Percentiles rank a stretch among this genome's conserved stretches.
Conservation (phyloP, 2,797 vertebrate species). For the Coregonus sp. region DNA sequence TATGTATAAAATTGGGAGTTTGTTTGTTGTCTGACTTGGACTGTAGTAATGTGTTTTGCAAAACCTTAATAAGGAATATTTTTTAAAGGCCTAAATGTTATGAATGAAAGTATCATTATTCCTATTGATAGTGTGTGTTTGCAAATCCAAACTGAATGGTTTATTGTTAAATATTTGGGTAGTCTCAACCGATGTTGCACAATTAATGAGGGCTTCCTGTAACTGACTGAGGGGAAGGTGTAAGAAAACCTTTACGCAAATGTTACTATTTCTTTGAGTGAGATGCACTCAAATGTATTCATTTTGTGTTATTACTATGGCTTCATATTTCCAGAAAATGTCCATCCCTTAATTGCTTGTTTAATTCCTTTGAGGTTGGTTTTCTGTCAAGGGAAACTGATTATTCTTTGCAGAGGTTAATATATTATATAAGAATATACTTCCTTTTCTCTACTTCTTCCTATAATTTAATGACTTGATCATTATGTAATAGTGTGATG, state of each 20-base stretch:
- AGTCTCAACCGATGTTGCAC: constrained; percentile 57
- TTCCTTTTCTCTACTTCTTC: constrained; percentile 45
- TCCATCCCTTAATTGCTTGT: constrained; percentile 42
- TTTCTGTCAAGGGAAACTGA: constrained; percentile 48
- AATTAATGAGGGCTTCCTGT: constrained; percentile 39
- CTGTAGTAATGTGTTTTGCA: constrained; percentile 63
- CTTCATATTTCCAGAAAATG: constrained; percentile 56
- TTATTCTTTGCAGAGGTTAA: constrained; percentile 67
- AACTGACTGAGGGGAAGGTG: constrained; percentile 50
- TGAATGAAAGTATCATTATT: constrained; percentile 48
- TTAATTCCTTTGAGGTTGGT: constrained; percentile 50
- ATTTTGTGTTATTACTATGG: constrained; percentile 64
- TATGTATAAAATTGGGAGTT: constrained; percentile 35
- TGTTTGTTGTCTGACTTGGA: constrained; percentile 58
- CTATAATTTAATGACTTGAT: constrained; percentile 51
- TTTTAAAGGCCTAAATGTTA: constrained; percentile 55
- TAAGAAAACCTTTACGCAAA: constrained; percentile 50
- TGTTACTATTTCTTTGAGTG: constrained; percentile 54
- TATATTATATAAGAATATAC: constrained; percentile 71
- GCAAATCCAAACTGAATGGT: constrained; percentile 52
- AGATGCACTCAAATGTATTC: constrained; percentile 50
- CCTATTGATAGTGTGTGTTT: constrained; percentile 54
- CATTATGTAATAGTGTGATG: constrained; percentile 54
- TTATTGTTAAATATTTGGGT: constrained; percentile 59
- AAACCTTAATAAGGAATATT: constrained; percentile 68